These are phyloP conservation scores for Percina caprodes DNA, from an alignment of 2,113 vertebrate species.

Conservation along the genomic window DNA sequence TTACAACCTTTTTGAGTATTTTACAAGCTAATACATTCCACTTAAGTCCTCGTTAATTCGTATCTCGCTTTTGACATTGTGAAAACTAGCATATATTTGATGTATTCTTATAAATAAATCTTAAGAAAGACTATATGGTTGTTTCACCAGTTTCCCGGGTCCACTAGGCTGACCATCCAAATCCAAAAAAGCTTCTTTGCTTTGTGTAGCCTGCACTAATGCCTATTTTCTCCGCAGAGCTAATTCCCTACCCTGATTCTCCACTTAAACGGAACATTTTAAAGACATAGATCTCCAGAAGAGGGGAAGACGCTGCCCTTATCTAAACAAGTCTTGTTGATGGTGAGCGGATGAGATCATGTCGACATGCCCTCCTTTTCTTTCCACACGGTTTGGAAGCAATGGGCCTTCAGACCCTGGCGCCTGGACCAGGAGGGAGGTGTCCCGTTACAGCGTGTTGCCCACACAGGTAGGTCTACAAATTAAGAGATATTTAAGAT, in stretches of 20 bases:
- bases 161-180: no score
- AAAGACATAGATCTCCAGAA: conserved; percentile 56
- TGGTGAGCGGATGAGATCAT: conserved; percentile 85
- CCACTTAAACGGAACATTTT: conserved; percentile 62
- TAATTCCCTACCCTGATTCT: neutral
- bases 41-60: conserved; percentile 19
- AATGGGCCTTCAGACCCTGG: conserved; percentile 82
- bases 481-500: neutral
- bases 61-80: neutral
- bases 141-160: neutral
- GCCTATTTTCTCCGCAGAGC: neutral
- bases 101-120: neutral
- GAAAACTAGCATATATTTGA: neutral
- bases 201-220: neutral
- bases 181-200: neutral
- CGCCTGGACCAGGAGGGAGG: conserved; percentile 77
- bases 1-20: conserved; percentile 11
- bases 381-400: conserved; percentile 77
- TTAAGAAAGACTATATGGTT: neutral
- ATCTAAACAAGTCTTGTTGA: conserved; percentile 85
- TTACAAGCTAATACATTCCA: conserved; percentile 26
- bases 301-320: conserved; percentile 64
- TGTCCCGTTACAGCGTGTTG: conserved; percentile 72
- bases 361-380: conserved; percentile 74
- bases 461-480: conserved; percentile 29